These are phyloP conservation scores for Xestobium rufovillosum DNA, from an alignment of 2,888 invertebrate genomes.

Conservation along the genomic window DNA sequence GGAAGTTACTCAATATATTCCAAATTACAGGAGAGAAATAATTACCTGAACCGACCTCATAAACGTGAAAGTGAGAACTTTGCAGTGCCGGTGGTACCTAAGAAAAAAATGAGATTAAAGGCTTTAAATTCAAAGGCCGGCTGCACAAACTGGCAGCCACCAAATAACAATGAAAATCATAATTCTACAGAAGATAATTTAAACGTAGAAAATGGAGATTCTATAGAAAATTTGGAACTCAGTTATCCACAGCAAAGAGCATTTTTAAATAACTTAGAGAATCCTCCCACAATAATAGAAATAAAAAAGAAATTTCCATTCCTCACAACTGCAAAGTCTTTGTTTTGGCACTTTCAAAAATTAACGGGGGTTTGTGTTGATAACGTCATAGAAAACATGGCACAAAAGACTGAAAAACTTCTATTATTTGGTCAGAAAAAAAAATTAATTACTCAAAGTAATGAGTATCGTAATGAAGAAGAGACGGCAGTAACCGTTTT, in stretches of 20 bases:
- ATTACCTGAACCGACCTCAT: slow-evolving; percentile 4
- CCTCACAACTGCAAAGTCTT: neutral
- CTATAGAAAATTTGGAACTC: slow-evolving; percentile 8
- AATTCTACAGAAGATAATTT: neutral
- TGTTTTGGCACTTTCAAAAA: slow-evolving; percentile 14
- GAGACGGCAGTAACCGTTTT: neutral
- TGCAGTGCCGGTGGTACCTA: neutral
- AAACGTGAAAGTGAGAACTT: slow-evolving; percentile 4
- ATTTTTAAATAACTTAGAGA: slow-evolving; percentile 14
- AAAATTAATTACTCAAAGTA: neutral
- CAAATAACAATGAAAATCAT: neutral
- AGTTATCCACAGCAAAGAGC: slow-evolving; percentile 13
- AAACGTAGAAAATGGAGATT: neutral
- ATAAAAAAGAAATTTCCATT: slow-evolving; percentile 14
- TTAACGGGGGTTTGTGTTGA: slow-evolving; percentile 8
- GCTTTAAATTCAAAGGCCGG: slow-evolving; percentile 12
- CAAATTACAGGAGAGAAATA: neutral
- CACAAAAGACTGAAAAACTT: slow-evolving; percentile 9
- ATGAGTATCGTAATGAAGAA: neutral
- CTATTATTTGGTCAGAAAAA: neutral
- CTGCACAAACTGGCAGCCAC: slow-evolving; percentile 14
- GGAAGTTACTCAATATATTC: neutral
- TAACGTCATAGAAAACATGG: slow-evolving; percentile 1
- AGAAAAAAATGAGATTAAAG: slow-evolving; percentile 3
- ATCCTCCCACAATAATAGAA: slow-evolving; percentile 8